Evolutionary conservation across 92 coral and sea anemone species (phyloP).

Genomic region (Paramuricea clavata): DNA sequence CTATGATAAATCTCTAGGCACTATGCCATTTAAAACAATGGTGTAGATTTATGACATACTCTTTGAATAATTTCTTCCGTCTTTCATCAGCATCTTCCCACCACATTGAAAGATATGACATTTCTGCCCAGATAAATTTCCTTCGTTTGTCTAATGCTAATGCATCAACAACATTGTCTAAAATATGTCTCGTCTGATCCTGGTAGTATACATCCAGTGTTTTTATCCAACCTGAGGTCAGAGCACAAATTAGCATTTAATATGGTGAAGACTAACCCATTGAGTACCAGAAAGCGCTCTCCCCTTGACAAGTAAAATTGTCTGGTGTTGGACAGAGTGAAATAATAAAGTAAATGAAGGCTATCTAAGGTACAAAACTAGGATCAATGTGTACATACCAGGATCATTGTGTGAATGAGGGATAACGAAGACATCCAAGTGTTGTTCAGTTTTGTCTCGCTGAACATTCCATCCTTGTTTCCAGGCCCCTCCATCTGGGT

Average conservation of each 20-base stretch:
- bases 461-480: conserved; percentile 96
- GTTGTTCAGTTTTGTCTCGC: conserved; percentile 70
- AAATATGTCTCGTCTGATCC: conserved; percentile 89
- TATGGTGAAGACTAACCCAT: neutral
- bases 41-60: conserved; percentile 40
- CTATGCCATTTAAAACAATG: neutral
- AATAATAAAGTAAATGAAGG: too few relatives aligned
- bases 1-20: too few relatives aligned
- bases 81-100: conserved; percentile 85
- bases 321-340: too few relatives aligned
- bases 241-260: too few relatives aligned
- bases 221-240: conserved; percentile 97
- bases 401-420: conserved; percentile 99
- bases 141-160: conserved; percentile 79
- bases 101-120: conserved; percentile 98
- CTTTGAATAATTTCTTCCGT: conserved; percentile 75
- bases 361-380: neutral
- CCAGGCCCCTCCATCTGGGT: conserved; percentile 98
- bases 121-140: conserved; percentile 98
- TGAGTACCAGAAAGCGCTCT: too few relatives aligned
- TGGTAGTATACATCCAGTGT: conserved; percentile 87
- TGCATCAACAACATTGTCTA: conserved; percentile 91
- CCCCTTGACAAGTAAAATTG: too few relatives aligned
- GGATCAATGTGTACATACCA: conserved; percentile 60
- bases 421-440: conserved; percentile 89